Conservation (phyloP, 2,113 vertebrate species). For the Rhabdomys dilectus region DNA sequence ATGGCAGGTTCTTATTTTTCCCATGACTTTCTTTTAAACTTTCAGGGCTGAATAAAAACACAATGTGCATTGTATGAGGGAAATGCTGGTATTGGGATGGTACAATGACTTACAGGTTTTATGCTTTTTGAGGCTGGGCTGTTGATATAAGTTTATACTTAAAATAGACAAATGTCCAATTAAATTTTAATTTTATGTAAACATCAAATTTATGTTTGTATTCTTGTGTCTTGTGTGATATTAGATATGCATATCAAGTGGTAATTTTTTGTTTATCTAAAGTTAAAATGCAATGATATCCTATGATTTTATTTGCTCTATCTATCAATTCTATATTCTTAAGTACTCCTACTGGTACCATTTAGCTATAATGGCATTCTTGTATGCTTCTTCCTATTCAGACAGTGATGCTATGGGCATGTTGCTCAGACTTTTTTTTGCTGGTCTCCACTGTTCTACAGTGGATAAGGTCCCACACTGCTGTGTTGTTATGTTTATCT, state of each 20-base stretch:
- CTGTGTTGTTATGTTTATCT: background rate
- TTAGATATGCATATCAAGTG: background rate
- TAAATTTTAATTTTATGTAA: slow-evolving; percentile 19
- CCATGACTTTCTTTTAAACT: background rate
- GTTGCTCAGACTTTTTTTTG: background rate
- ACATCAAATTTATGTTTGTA: background rate
- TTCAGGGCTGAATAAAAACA: background rate
- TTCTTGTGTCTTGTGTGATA: background rate
- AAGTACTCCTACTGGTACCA: background rate
- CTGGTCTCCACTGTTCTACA: background rate
- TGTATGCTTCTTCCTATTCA: background rate
- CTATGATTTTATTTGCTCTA: background rate
- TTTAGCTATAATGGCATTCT: background rate
- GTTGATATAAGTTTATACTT: background rate
- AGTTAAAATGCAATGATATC: background rate
- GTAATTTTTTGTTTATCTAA: background rate
- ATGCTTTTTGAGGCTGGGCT: background rate
- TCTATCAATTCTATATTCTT: background rate
- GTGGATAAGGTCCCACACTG: background rate
- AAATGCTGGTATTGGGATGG: background rate
- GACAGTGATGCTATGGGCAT: background rate
- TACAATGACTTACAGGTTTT: background rate
- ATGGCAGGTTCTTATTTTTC: background rate
- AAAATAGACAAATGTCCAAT: background rate
- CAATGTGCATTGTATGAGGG: background rate